Base-by-base conservation (phyloP, 2,888 invertebrate genomes). In the Dysmachus trigonus region DNA sequence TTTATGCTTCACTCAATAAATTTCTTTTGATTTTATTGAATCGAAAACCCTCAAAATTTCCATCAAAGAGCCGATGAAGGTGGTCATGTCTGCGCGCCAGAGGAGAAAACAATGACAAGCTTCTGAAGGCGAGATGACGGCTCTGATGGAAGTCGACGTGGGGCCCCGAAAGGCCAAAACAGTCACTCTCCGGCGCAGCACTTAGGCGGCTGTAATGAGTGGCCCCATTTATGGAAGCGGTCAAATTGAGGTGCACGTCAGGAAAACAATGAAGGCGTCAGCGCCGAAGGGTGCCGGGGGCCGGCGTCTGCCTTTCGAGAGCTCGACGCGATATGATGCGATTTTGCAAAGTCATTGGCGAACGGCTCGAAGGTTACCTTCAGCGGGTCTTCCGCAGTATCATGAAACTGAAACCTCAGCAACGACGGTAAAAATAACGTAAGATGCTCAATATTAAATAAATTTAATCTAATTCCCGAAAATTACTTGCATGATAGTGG, bases 321-420 rank as follows among this genome's bases (percentile, higher is more conserved):
- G 38, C 18, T n/a, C 8, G 38, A n/a, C 62, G 22, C 76, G 77
- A 47, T 47, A 4, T 15, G 13, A 15, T 77, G 41, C 77, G 41
- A 47, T 77, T 73, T 38, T 77, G 47, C n/a, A 22, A 77, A 77
- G 77, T 77, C 47, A 77, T 30, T 76, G 76, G 22, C 76, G 76
- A 76, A 38, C 18, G 76, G 38, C 13, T 27, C 73, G 30, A 74
- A 74, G 73, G n/a, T 76, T 76, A 76, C 30, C 33, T 77, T 47
- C n/a, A 51, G 31, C 27, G 22, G 7, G 47, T 77, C 27, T 77
- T 47, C 30, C 22, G n/a, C 31, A 73, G 31, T 13, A n/a, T 7
- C 27, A 27, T 27, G 2, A 41, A 8, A 62, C n/a, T n/a, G 47
- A 47, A 47, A 27, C 31, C 30, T 30, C 27, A 35, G 18, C n/a